Conservation (phyloP, 2,888 invertebrate species). For the Ichneumoninae sp. region DNA sequence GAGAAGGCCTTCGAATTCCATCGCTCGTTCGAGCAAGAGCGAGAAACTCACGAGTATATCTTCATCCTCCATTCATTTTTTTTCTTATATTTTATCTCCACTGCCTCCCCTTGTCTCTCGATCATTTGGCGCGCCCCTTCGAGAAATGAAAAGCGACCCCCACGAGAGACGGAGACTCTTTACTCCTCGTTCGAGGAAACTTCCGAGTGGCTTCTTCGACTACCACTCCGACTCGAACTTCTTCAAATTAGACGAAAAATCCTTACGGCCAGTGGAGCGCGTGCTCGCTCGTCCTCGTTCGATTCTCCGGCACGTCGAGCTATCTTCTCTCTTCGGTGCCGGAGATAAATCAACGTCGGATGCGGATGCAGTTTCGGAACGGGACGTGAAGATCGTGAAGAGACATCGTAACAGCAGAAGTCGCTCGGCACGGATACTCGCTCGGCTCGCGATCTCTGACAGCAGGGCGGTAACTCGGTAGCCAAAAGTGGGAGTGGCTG, state of each 20-base stretch:
- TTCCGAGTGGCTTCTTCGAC: constrained; percentile 3
- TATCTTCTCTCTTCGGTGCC: neutral
- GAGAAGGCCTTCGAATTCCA: constrained; percentile 54
- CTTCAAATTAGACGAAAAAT: constrained; percentile 46
- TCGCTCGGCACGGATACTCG: constrained; percentile 38
- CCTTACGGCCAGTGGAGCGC: neutral
- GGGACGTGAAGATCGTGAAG: constrained; percentile 45
- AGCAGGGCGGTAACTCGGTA: constrained; percentile 76
- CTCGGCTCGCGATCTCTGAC: constrained; percentile 51
- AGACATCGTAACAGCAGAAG: constrained; percentile 48
- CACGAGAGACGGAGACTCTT: constrained; percentile 6
- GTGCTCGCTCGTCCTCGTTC: neutral
- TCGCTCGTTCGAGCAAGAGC: constrained; percentile 20
- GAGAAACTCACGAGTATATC: constrained; percentile 4
- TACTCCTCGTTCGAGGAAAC: neutral
- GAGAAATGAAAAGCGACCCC: constrained; percentile 50
- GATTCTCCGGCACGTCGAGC: neutral
- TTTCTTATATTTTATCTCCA: neutral
- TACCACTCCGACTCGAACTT: constrained; percentile 30
- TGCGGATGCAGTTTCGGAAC: constrained; percentile 52
- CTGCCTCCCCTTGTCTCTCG: constrained; percentile 38
- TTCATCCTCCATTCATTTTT: neutral
- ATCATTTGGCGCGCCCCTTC: constrained; percentile 21
- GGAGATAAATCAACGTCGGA: constrained; percentile 62
- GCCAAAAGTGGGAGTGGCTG: constrained; percentile 79